phyloP scores from a whole-genome alignment of 2,797 vertebrate species.

The Eulemur mongoz region DNA sequence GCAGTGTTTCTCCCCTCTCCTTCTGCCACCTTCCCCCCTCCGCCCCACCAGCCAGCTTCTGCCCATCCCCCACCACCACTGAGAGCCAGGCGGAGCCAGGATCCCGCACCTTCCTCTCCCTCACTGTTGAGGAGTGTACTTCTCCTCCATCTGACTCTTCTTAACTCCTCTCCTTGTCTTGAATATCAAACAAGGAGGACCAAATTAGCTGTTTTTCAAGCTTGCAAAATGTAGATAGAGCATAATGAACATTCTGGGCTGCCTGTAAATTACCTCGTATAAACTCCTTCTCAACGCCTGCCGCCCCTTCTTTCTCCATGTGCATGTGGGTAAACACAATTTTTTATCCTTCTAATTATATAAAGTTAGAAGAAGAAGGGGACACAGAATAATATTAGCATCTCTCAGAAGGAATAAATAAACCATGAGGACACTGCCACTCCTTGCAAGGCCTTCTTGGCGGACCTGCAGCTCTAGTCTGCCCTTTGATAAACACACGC shows the following conservation, averaged over 20 bases:
- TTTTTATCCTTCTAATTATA: constrained; percentile 78
- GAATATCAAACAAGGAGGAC: constrained; percentile 66
- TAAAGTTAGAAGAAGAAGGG: constrained; percentile 75
- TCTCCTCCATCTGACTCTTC: constrained; percentile 45
- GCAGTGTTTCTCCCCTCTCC: not conserved
- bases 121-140: not conserved
- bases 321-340: constrained; percentile 77
- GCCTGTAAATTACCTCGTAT: constrained; percentile 77
- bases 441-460: constrained; percentile 26
- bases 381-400: constrained; percentile 75
- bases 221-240: constrained; percentile 69
- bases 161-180: constrained; percentile 59
- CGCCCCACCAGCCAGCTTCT: not conserved
- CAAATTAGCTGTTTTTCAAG: constrained; percentile 76
- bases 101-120: not conserved
- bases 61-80: not conserved
- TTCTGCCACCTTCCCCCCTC: not conserved
- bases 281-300: constrained; percentile 76
- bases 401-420: constrained; percentile 75
- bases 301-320: constrained; percentile 69
- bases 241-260: constrained; percentile 80
- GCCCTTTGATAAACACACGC: not conserved
- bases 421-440: constrained; percentile 56
- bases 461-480: not conserved
- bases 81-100: not conserved